Evolutionary conservation across 2,797 vertebrate species (phyloP), one percentile per base, ranked within the genome.

Genomic region (Coregonus ussuriensis): DNA sequence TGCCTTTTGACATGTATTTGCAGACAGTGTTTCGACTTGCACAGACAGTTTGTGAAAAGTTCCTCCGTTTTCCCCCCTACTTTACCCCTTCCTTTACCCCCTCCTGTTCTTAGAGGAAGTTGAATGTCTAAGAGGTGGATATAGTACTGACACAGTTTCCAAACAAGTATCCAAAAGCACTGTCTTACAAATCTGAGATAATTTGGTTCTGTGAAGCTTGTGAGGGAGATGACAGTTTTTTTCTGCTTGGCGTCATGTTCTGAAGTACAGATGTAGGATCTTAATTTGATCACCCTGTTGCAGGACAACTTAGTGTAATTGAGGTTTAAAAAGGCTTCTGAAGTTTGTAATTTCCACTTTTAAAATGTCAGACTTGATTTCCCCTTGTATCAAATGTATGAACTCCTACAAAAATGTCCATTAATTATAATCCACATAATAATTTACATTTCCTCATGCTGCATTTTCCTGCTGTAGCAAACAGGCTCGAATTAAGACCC

Each of bases 61-160:
- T 63, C 11, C 21, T 63, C 59, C 6, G 25, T 63, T 21, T 63
- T 63, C 4, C 59, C 3, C 21, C 25, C 4, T 9, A 25, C 11
- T 62, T 62, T 25, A 4, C 9, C 59, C 11, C 1, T 14, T 25
- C 25, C 18, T 3, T 62, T 6, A 25, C 59, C 62, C n/a, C 31
- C 31, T 67, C 31, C 31, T 35, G 11, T 16, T 41, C 69, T 21
- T 71, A 13, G 69, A 73, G 72, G 6, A 70, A 67, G 52, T 77
- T 67, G 62, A 31, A 77, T 41, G 70, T 35, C 56, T 75, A 29
- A 56, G 52, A 54, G 73, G 35, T 25, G 31, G 67, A 59, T 56
- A 62, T 18, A 56, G 35, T n/a, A 18, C 47, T 77, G 79, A 37
- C 76, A 56, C 56, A 81, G 67, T 77, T 71, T 77, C 37, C 67